phyloP scores from a whole-genome alignment of 2,797 vertebrate genomes.

The Vespertilio murinus region DNA sequence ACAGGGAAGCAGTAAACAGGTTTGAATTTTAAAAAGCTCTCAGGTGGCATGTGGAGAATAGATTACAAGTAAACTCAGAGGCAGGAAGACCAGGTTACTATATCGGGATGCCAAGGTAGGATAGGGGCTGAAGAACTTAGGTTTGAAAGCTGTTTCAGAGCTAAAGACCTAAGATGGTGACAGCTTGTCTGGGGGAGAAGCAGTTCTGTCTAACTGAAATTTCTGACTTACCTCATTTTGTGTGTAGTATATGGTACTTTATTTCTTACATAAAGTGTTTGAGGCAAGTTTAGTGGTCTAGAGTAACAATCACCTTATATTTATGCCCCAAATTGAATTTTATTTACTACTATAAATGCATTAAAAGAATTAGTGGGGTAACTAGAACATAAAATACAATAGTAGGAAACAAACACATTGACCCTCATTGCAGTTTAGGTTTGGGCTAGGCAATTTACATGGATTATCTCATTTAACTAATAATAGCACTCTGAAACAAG shows the following conservation, averaged over 20 bases:
- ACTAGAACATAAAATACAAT: not conserved
- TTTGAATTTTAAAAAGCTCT: conserved; percentile 7
- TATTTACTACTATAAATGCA: not conserved
- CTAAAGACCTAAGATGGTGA: not conserved
- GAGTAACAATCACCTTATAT: not conserved
- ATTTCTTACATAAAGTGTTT: not conserved
- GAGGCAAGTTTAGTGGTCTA: not conserved
- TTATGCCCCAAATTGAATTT: conserved; percentile 19
- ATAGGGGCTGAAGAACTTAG: not conserved
- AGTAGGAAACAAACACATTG: not conserved
- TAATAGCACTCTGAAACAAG: not conserved
- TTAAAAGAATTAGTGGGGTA: conserved; percentile 27
- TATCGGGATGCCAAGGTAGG: not conserved
- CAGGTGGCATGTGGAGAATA: not conserved
- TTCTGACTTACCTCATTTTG: not conserved
- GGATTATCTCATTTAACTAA: not conserved
- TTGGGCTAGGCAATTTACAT: not conserved
- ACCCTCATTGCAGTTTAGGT: not conserved
- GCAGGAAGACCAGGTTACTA: not conserved
- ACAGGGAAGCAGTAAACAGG: not conserved
- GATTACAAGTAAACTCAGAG: not conserved
- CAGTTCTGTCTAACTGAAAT: not conserved
- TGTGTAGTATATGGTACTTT: not conserved
- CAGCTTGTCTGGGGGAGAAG: not conserved
- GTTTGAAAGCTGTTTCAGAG: not conserved